Base-by-base conservation (phyloP, 2,113 vertebrate species). In the Hippocampus barbouri region DNA sequence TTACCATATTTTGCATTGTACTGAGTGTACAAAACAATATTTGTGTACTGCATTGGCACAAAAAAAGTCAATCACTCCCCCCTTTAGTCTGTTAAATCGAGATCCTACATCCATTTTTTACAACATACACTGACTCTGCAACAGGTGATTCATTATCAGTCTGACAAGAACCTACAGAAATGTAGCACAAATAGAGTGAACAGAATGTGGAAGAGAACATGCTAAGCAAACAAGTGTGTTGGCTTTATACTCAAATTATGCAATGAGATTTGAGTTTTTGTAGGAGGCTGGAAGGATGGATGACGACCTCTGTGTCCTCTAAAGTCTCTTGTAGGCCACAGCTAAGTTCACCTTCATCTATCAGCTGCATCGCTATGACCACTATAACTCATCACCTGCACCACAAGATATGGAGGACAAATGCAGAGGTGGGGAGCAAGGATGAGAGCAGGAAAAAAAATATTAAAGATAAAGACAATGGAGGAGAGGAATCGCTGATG, bases 331-430 rank as follows among this genome's bases (percentile, higher is more conserved):
- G 80, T 77, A 80, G 82, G 82, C 85, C 85, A 75, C 71, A 82
- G 86, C 79, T 23, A 73, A 81, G 86, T 87, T 92, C 88, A 92
- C 89, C 90, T 90, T 90, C 89, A 88, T 91, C 83, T 90, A 90
- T 89, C 89, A 88, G 84, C 71, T 23, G 80, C 82, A 83, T 87
- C 79, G 68, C 80, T 72, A 78, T 74, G 84, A 78, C 83, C 87
- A 88, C 86, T 72, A 92, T 90, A 90, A 92, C 86, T 89, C 88
- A 91, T 90, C 85, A 83, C 83, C 79, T 85, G 84, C 84, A 74
- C 86, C 69, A 82, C 71, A 74, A 80, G 81, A 83, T 86, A 83
- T 38, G 71, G 83, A 80, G 70, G 74, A 72, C 76, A 68, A 76
- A 54, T 27, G 30, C 51, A 68, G 73, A 70, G 80, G 80, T 6